phyloP scores from a whole-genome alignment of 2,797 vertebrate genomes.

The Octomys mimax region DNA sequence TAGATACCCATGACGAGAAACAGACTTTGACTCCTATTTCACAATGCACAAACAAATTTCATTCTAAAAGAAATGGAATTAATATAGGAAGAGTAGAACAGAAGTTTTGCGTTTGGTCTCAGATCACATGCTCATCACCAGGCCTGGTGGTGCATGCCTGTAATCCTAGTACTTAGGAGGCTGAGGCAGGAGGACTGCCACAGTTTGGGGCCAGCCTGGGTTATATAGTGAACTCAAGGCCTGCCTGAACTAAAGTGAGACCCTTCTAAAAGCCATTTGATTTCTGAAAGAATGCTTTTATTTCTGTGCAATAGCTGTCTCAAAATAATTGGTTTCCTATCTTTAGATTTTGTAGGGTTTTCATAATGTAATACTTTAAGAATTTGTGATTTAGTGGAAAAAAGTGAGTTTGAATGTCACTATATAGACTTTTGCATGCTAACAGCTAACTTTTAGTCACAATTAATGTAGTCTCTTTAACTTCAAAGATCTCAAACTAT shows the following conservation, averaged over 20 bases:
- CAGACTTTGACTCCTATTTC: constrained; percentile 18
- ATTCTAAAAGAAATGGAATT: constrained; percentile 6
- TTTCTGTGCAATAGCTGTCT: background rate
- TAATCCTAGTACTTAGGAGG: background rate
- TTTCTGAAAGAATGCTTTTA: constrained; percentile 32
- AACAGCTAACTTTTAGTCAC: constrained; percentile 7
- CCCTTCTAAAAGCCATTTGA: background rate
- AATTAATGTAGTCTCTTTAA: background rate
- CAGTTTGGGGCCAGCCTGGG: background rate
- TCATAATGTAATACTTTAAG: constrained; percentile 3
- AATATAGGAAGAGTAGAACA: constrained; percentile 19
- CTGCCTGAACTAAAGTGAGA: background rate
- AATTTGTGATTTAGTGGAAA: constrained; percentile 25
- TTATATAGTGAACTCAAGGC: background rate
- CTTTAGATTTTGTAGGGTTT: constrained; percentile 13
- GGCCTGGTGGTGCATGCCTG: background rate
- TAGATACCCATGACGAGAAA: background rate
- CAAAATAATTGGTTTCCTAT: background rate
- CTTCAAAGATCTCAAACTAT: background rate
- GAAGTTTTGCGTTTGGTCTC: background rate
- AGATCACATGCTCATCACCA: background rate
- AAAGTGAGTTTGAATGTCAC: background rate
- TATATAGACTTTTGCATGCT: background rate
- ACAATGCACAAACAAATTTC: background rate
- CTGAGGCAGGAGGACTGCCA: background rate